Evolutionary conservation across 2,113 vertebrate genomes (phyloP).

Genomic region (Zapus hudsonius): DNA sequence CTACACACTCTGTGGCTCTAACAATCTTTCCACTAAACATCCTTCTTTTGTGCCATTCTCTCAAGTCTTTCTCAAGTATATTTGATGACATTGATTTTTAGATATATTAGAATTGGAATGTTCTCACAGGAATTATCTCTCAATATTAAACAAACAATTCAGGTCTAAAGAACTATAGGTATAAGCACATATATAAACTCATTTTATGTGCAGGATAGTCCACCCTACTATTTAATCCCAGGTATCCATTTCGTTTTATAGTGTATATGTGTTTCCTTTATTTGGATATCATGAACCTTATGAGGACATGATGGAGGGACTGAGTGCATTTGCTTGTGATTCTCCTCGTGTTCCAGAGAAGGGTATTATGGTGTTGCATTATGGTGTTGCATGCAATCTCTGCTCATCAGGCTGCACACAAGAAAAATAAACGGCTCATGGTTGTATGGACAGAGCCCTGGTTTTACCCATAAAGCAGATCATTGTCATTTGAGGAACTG

Average conservation of each 20-base stretch:
- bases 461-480: not conserved
- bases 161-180: constrained; percentile 11
- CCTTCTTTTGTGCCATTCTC: not conserved
- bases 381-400: not conserved
- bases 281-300: constrained; percentile 51
- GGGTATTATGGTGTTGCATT: not conserved
- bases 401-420: not conserved
- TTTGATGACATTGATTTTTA: not conserved
- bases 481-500: not conserved
- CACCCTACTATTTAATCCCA: constrained; percentile 59
- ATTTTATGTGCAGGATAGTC: constrained; percentile 58
- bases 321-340: constrained; percentile 55
- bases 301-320: constrained; percentile 40
- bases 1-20: no score
- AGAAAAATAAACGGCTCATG: not conserved
- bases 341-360: not conserved
- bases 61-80: not conserved
- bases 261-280: constrained; percentile 39
- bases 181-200: constrained; percentile 48
- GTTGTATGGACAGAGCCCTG: not conserved
- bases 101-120: not conserved
- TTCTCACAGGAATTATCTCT: constrained; percentile 1
- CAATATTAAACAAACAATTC: constrained; percentile 45
- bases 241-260: not conserved
- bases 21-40: no score